A percentile compares a stretch with the other conserved stretches of the same genome.
These are phyloP conservation scores for Motacilla alba DNA, from an alignment of 2,113 vertebrate species.

Conservation along the genomic window DNA sequence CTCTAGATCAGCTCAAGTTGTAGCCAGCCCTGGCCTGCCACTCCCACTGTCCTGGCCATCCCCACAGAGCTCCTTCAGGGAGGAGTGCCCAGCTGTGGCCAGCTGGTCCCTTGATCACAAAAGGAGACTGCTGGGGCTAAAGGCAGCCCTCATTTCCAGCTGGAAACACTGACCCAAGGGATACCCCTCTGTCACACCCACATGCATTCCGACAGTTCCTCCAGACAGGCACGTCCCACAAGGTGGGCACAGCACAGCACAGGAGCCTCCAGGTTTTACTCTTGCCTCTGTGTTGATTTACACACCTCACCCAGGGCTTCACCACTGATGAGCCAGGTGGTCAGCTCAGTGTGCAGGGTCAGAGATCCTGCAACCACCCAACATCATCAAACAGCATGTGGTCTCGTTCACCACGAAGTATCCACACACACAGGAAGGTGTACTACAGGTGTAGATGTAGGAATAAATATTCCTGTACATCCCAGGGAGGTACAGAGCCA, in stretches of 20 bases:
- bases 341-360: neutral
- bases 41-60: neutral
- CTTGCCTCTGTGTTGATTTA: neutral
- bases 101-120: neutral
- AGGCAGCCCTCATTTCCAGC: neutral
- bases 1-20: neutral
- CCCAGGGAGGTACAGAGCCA: neutral
- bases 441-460: neutral
- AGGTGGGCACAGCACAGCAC: accelerated
- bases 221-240: accelerated
- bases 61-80: neutral
- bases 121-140: neutral
- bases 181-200: accelerated
- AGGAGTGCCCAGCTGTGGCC: neutral
- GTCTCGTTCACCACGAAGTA: accelerated
- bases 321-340: neutral
- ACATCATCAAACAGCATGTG: accelerated
- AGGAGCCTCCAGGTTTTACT: neutral
- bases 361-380: neutral
- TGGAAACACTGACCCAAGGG: neutral
- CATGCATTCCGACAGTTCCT: neutral
- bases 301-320: neutral
- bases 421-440: accelerated
- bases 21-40: neutral
- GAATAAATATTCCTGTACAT: neutral